A percentile compares a stretch with the other conserved stretches of the same genome.
Evolutionary conservation across 2,888 invertebrate genomes (phyloP).

Genomic region (Drosophila histrio): DNA sequence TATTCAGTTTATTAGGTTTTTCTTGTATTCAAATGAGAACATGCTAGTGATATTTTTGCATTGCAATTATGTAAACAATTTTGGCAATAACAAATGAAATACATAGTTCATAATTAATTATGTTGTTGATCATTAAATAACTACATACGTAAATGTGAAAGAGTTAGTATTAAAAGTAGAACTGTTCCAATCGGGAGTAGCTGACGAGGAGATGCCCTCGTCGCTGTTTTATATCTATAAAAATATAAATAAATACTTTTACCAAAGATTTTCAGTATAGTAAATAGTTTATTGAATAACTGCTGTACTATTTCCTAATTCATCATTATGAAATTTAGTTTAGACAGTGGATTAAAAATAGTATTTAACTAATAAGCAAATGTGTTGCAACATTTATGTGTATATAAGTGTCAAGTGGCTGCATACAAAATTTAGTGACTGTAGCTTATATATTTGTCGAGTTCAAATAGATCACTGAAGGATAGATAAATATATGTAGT

Average conservation of each 20-base stretch:
- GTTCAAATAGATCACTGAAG: not conserved
- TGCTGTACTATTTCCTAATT: not conserved
- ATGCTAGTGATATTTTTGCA: not conserved
- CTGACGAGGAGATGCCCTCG: not conserved
- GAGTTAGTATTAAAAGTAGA: not conserved
- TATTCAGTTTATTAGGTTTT: not conserved
- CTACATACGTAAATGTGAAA: not conserved
- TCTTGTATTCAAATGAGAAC: not conserved
- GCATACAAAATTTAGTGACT: not conserved
- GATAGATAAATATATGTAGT: not conserved
- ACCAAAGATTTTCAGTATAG: not conserved
- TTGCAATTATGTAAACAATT: constrained; percentile 12
- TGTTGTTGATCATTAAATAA: constrained; percentile 2
- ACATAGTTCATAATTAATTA: constrained; percentile 20
- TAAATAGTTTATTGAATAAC: not conserved
- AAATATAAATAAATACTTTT: not conserved
- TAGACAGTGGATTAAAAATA: not conserved
- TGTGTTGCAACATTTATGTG: not conserved
- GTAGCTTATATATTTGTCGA: not conserved
- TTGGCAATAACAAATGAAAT: constrained; percentile 11
- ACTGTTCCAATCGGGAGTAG: not conserved
- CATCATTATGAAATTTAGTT: not conserved
- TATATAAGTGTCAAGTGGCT: not conserved
- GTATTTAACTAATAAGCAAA: not conserved
- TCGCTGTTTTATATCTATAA: not conserved